Evolutionary conservation across 2,888 invertebrate genomes (phyloP).

Genomic region (Actias luna): DNA sequence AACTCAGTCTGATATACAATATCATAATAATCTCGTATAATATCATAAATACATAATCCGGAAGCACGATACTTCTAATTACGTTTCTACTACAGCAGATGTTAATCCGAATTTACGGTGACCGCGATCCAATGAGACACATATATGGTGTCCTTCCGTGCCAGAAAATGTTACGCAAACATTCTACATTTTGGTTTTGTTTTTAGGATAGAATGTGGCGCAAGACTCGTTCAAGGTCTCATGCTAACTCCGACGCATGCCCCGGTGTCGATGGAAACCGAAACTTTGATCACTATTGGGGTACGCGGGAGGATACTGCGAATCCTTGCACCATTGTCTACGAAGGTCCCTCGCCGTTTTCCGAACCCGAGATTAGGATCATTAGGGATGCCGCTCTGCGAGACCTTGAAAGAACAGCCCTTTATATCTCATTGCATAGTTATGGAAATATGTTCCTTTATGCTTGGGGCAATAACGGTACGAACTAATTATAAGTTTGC

Average conservation of each 20-base stretch:
- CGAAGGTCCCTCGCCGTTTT: slow-evolving; percentile 84
- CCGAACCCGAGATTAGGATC: slow-evolving; percentile 84
- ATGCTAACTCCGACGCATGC: slow-evolving; percentile 73
- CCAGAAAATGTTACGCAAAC: too few relatives aligned
- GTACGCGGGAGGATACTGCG: slow-evolving; percentile 69
- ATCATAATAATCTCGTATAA: too few relatives aligned
- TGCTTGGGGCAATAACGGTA: slow-evolving; percentile 85
- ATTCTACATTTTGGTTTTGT: neutral
- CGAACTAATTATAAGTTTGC: slow-evolving; percentile 12
- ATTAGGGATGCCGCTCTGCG: slow-evolving; percentile 82
- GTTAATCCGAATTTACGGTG: too few relatives aligned
- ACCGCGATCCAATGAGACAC: too few relatives aligned
- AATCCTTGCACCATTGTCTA: slow-evolving; percentile 84
- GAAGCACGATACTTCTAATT: too few relatives aligned
- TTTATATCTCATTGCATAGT: slow-evolving; percentile 89
- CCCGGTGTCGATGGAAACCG: slow-evolving; percentile 89
- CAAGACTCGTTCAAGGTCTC: slow-evolving; percentile 83
- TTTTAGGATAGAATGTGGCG: slow-evolving; percentile 85
- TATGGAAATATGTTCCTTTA: slow-evolving; percentile 86
- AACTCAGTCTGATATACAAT: too few relatives aligned
- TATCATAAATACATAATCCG: too few relatives aligned
- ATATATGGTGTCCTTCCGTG: too few relatives aligned
- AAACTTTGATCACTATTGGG: slow-evolving; percentile 89
- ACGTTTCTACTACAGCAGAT: too few relatives aligned
- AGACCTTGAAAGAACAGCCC: slow-evolving; percentile 71